Conservation (phyloP, 1,140 invertebrate genomes). For the Homalodisca vitripennis region DNA sequence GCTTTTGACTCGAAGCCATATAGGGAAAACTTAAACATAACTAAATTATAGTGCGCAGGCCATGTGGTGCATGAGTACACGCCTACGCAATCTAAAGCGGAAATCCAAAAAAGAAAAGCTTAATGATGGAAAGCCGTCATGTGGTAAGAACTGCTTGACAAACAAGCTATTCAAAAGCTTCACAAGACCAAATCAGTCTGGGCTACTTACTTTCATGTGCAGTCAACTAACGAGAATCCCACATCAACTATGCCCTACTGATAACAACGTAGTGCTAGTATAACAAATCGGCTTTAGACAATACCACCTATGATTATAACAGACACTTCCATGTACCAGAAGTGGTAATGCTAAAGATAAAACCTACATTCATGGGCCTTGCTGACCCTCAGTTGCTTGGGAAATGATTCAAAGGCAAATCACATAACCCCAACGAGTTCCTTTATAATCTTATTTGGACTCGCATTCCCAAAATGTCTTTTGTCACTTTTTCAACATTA, state of each 20-base stretch:
- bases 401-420: too few relatives aligned
- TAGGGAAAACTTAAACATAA: constrained; percentile 8
- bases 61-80: constrained; percentile 3
- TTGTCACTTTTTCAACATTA: neutral
- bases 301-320: neutral
- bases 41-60: constrained; percentile 1
- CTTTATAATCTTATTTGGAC: neutral
- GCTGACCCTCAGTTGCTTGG: neutral
- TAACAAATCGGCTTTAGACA: neutral
- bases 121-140: constrained; percentile 4
- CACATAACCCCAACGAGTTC: neutral
- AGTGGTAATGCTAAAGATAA: too few relatives aligned
- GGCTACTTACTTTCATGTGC: neutral
- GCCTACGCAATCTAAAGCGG: constrained; percentile 3
- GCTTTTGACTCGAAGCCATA: constrained; percentile 24
- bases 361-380: neutral
- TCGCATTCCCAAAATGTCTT: too few relatives aligned
- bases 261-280: neutral
- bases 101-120: constrained; percentile 4
- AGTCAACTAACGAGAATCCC: neutral
- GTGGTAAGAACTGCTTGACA: constrained; percentile 5
- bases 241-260: neutral
- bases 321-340: too few relatives aligned
- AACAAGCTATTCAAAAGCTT: too few relatives aligned
- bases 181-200: neutral